Evolutionary conservation across 2,797 vertebrate genomes (phyloP).

Genomic region (Hypotaenidia philippensis): DNA sequence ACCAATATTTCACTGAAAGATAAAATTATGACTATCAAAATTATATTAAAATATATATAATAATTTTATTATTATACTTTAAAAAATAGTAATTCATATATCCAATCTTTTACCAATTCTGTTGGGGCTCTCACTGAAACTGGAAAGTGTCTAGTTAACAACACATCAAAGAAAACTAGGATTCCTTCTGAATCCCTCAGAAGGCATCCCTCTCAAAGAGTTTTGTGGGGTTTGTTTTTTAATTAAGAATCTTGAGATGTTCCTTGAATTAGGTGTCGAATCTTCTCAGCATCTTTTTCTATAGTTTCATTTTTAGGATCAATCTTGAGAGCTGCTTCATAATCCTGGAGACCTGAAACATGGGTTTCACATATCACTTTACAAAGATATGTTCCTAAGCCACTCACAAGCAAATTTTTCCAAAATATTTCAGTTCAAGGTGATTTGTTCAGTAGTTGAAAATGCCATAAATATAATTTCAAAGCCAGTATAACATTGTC

Average conservation of each 20-base stretch:
- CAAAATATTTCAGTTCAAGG: not conserved
- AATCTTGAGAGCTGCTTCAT: slow-evolving; percentile 90
- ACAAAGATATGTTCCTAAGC: not conserved
- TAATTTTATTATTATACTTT: not conserved
- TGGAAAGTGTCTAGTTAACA: not conserved
- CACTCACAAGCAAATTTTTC: not conserved
- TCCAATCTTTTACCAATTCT: not conserved
- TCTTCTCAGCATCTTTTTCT: slow-evolving; percentile 86
- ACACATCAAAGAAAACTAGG: not conserved
- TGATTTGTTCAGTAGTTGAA: not conserved
- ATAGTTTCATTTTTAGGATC: slow-evolving; percentile 84
- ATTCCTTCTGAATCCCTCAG: not conserved
- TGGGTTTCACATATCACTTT: not conserved
- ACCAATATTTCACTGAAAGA: not conserved
- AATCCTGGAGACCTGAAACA: slow-evolving; percentile 90
- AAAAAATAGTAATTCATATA: not conserved
- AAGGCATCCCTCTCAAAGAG: not conserved
- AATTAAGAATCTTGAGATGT: slow-evolving; percentile 28
- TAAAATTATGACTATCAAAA: not conserved
- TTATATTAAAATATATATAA: not conserved
- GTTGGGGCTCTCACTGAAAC: not conserved
- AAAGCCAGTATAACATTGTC: not conserved
- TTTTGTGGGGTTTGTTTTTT: not conserved
- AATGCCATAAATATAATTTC: not conserved
- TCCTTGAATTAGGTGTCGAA: slow-evolving; percentile 88